These are phyloP conservation scores for Sander vitreus DNA, from an alignment of 2,113 vertebrate genomes.

Conservation along the genomic window DNA sequence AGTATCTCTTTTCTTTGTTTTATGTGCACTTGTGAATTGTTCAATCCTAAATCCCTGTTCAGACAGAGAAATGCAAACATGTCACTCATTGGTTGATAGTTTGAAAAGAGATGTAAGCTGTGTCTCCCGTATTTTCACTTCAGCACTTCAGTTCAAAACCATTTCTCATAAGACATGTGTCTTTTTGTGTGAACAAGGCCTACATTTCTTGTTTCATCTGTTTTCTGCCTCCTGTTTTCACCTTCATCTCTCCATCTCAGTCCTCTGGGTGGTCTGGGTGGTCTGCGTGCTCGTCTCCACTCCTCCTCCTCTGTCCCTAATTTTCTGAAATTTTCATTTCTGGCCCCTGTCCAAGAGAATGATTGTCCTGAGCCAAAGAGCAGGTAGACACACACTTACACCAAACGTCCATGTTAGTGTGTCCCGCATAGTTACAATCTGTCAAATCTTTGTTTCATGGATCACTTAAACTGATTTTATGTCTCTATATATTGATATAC, in stretches of 20 bases:
- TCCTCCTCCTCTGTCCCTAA: conserved; percentile 99
- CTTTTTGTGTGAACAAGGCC: conserved; percentile 33
- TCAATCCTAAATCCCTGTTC: conserved; percentile 10
- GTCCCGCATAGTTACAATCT: background rate
- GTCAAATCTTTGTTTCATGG: background rate
- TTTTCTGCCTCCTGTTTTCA: conserved; percentile 28
- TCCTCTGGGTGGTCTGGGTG: conserved; percentile 91
- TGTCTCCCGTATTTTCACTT: background rate
- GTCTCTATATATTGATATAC: background rate
- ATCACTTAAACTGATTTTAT: background rate
- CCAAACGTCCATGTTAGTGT: background rate
- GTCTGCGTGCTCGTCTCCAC: conserved; percentile 93
- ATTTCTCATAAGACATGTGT: background rate
- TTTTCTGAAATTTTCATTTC: conserved; percentile 99
- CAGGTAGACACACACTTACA: conserved; percentile 68
- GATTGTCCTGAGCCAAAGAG: conserved; percentile 89
- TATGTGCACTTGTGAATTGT: background rate
- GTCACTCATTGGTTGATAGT: background rate
- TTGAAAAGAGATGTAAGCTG: background rate
- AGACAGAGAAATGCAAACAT: conserved; percentile 5
- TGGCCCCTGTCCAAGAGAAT: conserved; percentile 96
- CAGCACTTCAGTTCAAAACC: background rate
- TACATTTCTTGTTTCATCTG: conserved; percentile 34
- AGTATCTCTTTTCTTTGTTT: background rate
- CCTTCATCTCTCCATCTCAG: conserved; percentile 84